Base-by-base conservation (phyloP, 1,140 invertebrate genomes). In the Magallana ariakensis region DNA sequence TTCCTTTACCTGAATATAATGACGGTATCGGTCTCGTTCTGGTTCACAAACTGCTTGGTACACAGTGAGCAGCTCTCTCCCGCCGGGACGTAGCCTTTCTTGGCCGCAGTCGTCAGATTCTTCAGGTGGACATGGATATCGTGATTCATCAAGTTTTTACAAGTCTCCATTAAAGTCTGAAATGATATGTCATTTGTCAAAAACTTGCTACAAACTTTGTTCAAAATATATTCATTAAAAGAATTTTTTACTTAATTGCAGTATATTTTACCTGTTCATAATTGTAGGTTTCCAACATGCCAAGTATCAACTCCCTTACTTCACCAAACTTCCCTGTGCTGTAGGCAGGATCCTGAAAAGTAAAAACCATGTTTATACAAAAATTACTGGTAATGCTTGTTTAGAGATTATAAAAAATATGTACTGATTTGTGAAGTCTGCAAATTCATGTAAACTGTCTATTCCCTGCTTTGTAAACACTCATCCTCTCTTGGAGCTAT, bases 221-320 rank as follows among this genome's bases (percentile, higher is more conserved):
- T 46, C 3, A 46, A 46, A 2, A 46, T 46, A 46, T 46, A 46
- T 46, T 46, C 33, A 5, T 4, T 46, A 2, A 46, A 46, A 46
- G 0, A 46, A 46, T 46, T 0, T 46, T 4, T 46, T 46, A 2
- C n/a, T n/a, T n/a, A n/a, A n/a, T 46, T 46, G 33, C 2, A 46
- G 33, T 33, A 3, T 13, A n/a, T 57, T 86, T 87, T 81, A 94
- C 94, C 92, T 94, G 91, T 92, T 96, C 96, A 94, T 96, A 96
- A 84, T 95, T 95, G 89, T 95, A 96, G 10, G 95, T 96, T 83
- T 96, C 95, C 58, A 96, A 89, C 95, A 96, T 96, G 83, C 95
- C 95, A 88, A 95, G 90, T 81, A 95, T 92, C 7, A 96, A 92
- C 84, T 96, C 95, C 88, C 95, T 93, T 15, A 96, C 95, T 92